phyloP scores from a whole-genome alignment of 2,797 vertebrate genomes.

The Sandelia bainsii region DNA sequence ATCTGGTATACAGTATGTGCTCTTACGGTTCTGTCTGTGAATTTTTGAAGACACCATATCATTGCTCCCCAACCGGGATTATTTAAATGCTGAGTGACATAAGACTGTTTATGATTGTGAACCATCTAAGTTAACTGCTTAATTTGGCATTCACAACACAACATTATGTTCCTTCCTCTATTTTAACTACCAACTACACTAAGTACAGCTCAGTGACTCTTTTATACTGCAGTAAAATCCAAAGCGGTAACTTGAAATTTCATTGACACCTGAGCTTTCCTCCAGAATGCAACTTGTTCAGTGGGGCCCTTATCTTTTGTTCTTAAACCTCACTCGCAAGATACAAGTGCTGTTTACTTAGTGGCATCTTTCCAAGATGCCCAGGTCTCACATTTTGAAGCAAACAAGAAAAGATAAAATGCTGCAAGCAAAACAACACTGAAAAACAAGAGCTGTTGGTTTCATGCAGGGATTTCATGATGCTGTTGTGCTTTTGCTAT shows the following conservation, averaged over 20 bases:
- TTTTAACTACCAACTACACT: conserved; percentile 12
- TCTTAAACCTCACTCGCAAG: conserved; percentile 46
- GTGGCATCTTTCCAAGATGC: conserved; percentile 48
- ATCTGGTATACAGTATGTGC: too few species aligned
- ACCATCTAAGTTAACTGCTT: background rate
- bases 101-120: background rate
- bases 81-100: too few species aligned
- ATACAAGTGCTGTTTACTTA: conserved; percentile 49
- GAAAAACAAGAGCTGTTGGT: conserved; percentile 7
- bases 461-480: background rate
- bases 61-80: too few species aligned
- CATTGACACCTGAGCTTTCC: conserved; percentile 43
- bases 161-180: background rate
- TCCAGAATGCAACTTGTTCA: conserved; percentile 10
- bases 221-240: conserved; percentile 4
- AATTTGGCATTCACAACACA: background rate
- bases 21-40: too few species aligned
- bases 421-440: conserved; percentile 8
- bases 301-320: conserved; percentile 55
- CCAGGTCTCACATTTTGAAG: conserved; percentile 29
- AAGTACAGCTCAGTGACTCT: conserved; percentile 8
- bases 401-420: conserved; percentile 40
- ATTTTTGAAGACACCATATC: too few species aligned
- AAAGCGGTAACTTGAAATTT: conserved; percentile 54
- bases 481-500: too few species aligned